A percentile compares a stretch with the other conserved stretches of the same genome.
These are phyloP conservation scores for Macaria liturata DNA, from an alignment of 2,888 invertebrate species.

Conservation along the genomic window DNA sequence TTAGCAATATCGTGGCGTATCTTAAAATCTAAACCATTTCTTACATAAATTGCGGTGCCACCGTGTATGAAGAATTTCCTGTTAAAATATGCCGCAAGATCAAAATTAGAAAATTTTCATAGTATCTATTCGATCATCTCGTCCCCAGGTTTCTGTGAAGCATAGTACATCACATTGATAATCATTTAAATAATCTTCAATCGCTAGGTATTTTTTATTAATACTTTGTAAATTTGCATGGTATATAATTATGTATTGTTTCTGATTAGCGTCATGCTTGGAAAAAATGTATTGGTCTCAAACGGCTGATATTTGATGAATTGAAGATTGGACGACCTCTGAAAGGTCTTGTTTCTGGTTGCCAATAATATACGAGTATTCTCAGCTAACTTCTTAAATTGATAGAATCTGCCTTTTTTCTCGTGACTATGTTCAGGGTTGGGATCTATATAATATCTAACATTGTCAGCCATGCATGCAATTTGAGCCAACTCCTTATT, in stretches of 20 bases:
- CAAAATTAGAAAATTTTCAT: neutral
- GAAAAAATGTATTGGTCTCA: neutral
- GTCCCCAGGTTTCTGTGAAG: conserved; percentile 4
- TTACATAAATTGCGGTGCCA: conserved; percentile 2
- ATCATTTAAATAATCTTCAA: conserved; percentile 4
- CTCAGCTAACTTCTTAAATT: neutral
- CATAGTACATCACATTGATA: conserved; percentile 6
- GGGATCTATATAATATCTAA: conserved; percentile 2
- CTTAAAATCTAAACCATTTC: conserved; percentile 1
- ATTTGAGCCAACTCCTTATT: conserved; percentile 1
- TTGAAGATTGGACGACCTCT: neutral
- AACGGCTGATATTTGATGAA: neutral
- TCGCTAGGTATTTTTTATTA: conserved; percentile 1
- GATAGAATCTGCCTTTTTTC: neutral
- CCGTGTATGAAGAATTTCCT: conserved; percentile 5
- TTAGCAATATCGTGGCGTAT: neutral
- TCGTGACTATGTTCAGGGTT: neutral
- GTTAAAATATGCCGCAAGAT: conserved; percentile 1
- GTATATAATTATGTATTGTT: neutral
- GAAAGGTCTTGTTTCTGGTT: neutral
- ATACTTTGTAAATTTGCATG: conserved; percentile 8
- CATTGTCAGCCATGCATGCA: neutral
- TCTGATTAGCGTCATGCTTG: neutral
- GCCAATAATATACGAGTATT: neutral
- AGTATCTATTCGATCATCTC: conserved; percentile 2